phyloP scores from a whole-genome alignment of 2,888 invertebrate species.

The Coelopa pilipes region DNA sequence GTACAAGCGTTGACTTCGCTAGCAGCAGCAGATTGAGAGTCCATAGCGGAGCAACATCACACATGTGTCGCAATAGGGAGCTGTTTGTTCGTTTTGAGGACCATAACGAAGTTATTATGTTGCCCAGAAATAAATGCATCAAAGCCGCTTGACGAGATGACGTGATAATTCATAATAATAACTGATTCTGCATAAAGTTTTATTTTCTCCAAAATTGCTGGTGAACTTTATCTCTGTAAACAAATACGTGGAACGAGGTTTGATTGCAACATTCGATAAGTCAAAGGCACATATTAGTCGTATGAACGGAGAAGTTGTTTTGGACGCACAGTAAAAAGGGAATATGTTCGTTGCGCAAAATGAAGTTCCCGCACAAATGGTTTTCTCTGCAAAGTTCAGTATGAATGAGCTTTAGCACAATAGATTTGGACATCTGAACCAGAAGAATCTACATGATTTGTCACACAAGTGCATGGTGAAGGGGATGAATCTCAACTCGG shows the following conservation, averaged over 20 bases:
- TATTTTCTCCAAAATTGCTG: slow-evolving; percentile 36
- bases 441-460: slow-evolving; percentile 30
- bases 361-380: too few relatives aligned
- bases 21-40: too few relatives aligned
- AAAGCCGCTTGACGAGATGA: slow-evolving; percentile 25
- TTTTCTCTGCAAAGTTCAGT: too few relatives aligned
- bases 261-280: slow-evolving; percentile 32
- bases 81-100: slow-evolving; percentile 26
- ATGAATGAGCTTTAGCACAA: too few relatives aligned
- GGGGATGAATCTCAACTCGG: slow-evolving; percentile 24
- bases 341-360: too few relatives aligned
- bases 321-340: slow-evolving; percentile 21
- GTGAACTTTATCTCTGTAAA: slow-evolving; percentile 38
- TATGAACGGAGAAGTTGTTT: slow-evolving; percentile 26
- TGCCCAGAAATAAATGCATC: slow-evolving; percentile 15
- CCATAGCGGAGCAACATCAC: slow-evolving; percentile 26
- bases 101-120: slow-evolving; percentile 14
- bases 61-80: slow-evolving; percentile 25
- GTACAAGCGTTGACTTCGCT: too few relatives aligned
- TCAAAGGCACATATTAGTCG: slow-evolving; percentile 24
- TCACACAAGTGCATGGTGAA: slow-evolving; percentile 28
- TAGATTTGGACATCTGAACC: too few relatives aligned
- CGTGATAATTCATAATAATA: slow-evolving; percentile 31
- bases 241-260: slow-evolving; percentile 29
- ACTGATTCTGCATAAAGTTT: slow-evolving; percentile 32